A percentile compares a stretch with the other conserved stretches of the same genome.
These are phyloP conservation scores for Microchrysa polita DNA, from an alignment of 2,888 invertebrate genomes.

Conservation along the genomic window DNA sequence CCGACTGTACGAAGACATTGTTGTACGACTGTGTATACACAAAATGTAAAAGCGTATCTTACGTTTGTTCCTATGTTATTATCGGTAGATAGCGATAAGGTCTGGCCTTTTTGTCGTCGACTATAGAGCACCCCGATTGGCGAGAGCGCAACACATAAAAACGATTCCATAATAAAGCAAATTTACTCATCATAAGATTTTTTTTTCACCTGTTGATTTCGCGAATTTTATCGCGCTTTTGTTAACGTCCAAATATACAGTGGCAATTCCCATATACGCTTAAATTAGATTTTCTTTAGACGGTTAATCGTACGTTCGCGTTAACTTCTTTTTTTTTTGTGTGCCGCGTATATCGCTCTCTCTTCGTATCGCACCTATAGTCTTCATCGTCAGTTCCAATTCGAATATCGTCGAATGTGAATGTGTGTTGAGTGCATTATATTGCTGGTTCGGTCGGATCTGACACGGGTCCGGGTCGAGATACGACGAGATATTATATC, in stretches of 20 bases:
- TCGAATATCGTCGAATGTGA: constrained; percentile 23
- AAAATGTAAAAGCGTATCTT: too few relatives aligned
- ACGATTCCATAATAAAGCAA: background rate
- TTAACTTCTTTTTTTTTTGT: too few relatives aligned
- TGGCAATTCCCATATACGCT: too few relatives aligned
- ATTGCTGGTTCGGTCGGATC: constrained; percentile 7
- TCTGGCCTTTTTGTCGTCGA: background rate
- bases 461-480: constrained; percentile 34
- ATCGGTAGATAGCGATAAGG: constrained; percentile 28
- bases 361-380: background rate
- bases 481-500: background rate
- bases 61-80: background rate
- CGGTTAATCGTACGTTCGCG: too few relatives aligned
- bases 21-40: too few relatives aligned
- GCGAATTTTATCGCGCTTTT: constrained; percentile 29
- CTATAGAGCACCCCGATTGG: constrained; percentile 2
- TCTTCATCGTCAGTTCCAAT: constrained; percentile 35
- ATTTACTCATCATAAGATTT: constrained; percentile 24
- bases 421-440: constrained; percentile 12
- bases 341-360: background rate
- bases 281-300: too few relatives aligned
- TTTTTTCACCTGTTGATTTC: constrained; percentile 38
- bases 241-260: constrained; percentile 16
- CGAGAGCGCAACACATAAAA: background rate
- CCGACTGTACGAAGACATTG: too few relatives aligned